A percentile compares a stretch with the other conserved stretches of the same genome.
These are phyloP conservation scores for Gymnogyps californianus DNA, from an alignment of 2,113 vertebrate species.

Conservation along the genomic window DNA sequence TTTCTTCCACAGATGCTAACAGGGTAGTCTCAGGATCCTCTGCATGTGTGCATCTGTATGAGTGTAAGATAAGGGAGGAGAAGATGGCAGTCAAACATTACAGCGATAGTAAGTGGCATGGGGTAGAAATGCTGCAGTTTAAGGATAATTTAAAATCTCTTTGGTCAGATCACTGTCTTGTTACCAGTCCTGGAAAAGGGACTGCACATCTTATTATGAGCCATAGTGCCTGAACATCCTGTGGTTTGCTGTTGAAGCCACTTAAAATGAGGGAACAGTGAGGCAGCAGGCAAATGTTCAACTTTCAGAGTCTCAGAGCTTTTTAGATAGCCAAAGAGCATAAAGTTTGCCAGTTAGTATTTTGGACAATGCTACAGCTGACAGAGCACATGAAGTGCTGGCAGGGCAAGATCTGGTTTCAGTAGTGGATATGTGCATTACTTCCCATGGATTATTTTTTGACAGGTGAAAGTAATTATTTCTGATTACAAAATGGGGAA, in stretches of 20 bases:
- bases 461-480: background rate
- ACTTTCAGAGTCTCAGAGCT: background rate
- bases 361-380: background rate
- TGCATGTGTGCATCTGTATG: fast-evolving
- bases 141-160: background rate
- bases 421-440: background rate
- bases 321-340: background rate
- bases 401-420: background rate
- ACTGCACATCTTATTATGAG: background rate
- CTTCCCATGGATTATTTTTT: background rate
- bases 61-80: background rate
- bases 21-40: background rate
- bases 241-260: background rate
- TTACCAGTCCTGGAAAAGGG: background rate
- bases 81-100: background rate
- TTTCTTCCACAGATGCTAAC: background rate
- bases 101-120: background rate
- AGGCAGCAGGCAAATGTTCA: background rate
- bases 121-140: background rate
- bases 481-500: background rate
- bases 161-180: background rate
- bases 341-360: background rate
- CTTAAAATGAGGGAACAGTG: background rate
- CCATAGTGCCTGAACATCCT: background rate
- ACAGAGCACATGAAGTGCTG: background rate